Evolutionary conservation across 64 coral and sea anemone genomes (phyloP).

Genomic region (Stichodactyla mertensii): DNA sequence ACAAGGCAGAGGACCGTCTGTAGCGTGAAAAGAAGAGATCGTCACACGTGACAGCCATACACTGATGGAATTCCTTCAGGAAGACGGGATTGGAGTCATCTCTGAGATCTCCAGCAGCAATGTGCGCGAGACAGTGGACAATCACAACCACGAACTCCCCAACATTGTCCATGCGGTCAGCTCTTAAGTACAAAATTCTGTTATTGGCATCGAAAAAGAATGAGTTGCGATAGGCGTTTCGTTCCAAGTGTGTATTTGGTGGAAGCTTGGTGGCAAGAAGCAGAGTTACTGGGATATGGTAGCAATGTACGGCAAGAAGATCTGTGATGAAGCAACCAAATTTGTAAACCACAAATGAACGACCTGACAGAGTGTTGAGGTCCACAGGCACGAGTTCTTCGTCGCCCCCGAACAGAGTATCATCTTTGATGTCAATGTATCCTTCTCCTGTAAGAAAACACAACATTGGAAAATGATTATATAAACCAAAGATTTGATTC

Average conservation of each 20-base stretch:
- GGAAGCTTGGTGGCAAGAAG: slow-evolving; percentile 87
- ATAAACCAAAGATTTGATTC: not conserved
- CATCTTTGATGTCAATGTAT: slow-evolving; percentile 99
- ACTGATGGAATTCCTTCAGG: slow-evolving; percentile 94
- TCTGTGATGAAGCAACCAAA: slow-evolving; percentile 94
- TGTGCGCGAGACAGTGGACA: slow-evolving; percentile 87
- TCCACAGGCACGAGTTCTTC: slow-evolving; percentile 92
- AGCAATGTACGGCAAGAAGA: slow-evolving; percentile 84
- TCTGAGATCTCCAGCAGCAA: slow-evolving; percentile 78
- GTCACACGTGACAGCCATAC: slow-evolving; percentile 84
- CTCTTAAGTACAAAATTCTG: slow-evolving; percentile 81
- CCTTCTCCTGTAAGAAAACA: slow-evolving; percentile 60
- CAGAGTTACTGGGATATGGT: slow-evolving; percentile 84
- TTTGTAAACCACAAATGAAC: slow-evolving; percentile 88
- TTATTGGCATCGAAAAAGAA: slow-evolving; percentile 96
- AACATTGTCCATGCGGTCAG: slow-evolving; percentile 86
- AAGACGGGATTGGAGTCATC: slow-evolving; percentile 92
- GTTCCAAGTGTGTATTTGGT: slow-evolving; percentile 63
- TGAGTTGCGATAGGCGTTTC: slow-evolving; percentile 93
- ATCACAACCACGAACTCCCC: slow-evolving; percentile 92
- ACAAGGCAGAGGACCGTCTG: slow-evolving; percentile 73
- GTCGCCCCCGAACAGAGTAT: slow-evolving; percentile 82
- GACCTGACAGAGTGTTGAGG: slow-evolving; percentile 70
- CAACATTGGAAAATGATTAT: not conserved
- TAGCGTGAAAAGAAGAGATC: slow-evolving; percentile 98